A percentile compares a stretch with the other conserved stretches of the same genome.
These are phyloP conservation scores for Misgurnus mizolepis DNA, from an alignment of 2,113 vertebrate genomes.

Conservation along the genomic window DNA sequence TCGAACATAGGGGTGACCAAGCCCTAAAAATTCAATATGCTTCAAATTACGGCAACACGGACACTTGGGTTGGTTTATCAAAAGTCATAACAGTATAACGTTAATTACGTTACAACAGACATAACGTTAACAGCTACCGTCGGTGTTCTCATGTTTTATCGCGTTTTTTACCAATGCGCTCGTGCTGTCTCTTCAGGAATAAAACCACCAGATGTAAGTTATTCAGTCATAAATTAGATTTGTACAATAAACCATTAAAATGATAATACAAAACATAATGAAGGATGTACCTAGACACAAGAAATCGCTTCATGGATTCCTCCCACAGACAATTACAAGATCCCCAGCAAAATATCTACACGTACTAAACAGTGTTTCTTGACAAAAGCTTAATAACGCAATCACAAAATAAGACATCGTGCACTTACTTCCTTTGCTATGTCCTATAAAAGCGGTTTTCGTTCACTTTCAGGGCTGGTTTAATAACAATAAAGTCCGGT, in stretches of 20 bases:
- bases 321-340: conserved; percentile 17
- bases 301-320: not conserved
- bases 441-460: conserved; percentile 18
- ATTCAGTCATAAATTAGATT: not conserved
- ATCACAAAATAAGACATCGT: not conserved
- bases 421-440: conserved; percentile 47
- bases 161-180: not conserved
- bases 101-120: not conserved
- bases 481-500: conserved; percentile 59
- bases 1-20: conserved; percentile 54
- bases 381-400: not conserved
- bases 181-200: not conserved
- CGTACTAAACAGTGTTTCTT: not conserved
- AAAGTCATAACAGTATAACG: not conserved
- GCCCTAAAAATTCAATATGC: conserved; percentile 33
- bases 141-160: not conserved
- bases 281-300: not conserved
- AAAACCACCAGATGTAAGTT: no score
- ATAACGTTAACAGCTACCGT: not conserved
- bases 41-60: not conserved
- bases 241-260: not conserved
- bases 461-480: conserved; percentile 38
- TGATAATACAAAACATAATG: no score
- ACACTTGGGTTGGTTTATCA: not conserved
- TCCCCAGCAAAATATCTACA: not conserved